Percentiles rank a stretch among this genome's conserved stretches.
Conservation (phyloP, 2,113 vertebrate genomes). For the Rhinogobius similis region DNA sequence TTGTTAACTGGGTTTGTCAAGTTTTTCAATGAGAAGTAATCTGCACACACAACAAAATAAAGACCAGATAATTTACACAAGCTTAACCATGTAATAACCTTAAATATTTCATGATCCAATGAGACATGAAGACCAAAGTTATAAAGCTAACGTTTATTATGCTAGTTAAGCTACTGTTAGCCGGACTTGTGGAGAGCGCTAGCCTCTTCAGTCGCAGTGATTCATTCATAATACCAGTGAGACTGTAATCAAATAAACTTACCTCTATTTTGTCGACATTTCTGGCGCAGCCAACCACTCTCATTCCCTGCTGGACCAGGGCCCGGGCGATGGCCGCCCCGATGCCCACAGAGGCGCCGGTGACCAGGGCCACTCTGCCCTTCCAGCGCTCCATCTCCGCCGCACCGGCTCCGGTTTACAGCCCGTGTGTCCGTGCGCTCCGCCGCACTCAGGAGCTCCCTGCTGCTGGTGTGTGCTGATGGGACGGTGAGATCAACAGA, state of each 20-base stretch:
- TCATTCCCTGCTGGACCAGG: constrained; percentile 91
- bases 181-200: constrained; percentile 32
- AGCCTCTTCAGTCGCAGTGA: constrained; percentile 17
- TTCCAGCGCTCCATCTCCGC: constrained; percentile 89
- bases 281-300: constrained; percentile 91
- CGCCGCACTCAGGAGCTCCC: not conserved
- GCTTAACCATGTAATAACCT: not conserved
- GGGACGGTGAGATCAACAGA: not conserved
- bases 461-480: not conserved
- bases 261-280: constrained; percentile 94
- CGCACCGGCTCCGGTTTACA: not conserved
- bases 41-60: not conserved
- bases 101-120: not conserved
- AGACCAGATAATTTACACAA: not conserved
- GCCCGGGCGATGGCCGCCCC: constrained; percentile 90
- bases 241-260: constrained; percentile 30
- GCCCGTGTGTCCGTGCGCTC: constrained; percentile 6
- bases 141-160: constrained; percentile 29
- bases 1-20: not conserved
- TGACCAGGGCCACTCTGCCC: constrained; percentile 91
- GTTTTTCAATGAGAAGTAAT: not conserved
- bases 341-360: constrained; percentile 91
- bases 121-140: constrained; percentile 26
- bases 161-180: constrained; percentile 52
- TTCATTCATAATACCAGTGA: not conserved